Base-by-base conservation (phyloP, 2,113 vertebrate species). In the Centropus bengalensis region DNA sequence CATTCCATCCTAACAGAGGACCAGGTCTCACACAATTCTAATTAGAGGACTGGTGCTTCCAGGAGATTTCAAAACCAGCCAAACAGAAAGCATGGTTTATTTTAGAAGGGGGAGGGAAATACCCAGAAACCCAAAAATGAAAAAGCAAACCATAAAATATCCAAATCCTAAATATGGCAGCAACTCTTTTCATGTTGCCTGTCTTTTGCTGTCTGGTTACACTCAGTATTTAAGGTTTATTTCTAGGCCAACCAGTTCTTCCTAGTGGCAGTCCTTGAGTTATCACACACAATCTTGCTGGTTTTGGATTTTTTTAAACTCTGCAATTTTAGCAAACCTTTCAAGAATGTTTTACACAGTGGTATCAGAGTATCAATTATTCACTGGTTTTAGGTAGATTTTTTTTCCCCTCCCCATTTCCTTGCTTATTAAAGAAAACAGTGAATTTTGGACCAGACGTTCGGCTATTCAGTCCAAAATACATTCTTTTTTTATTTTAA, bases 361-460 rank as follows among this genome's bases (percentile, higher is more conserved):
- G 67, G 44, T 92, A 78, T 86, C 88, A 73, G 58, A 92, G 32
- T 90, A 83, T 84, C 77, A 94, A 36, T 89, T 93, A 82, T 82
- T 78, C 45, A 78, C n/a, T 89, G 14, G 1, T 86, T 74, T 74
- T 79, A 67, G 63, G 70, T 82, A 64, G 45, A 64, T 80, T 91
- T 94, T 93, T 79, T 91, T 94, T 91, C 70, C 73, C 51, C 84
- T 58, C 47, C 49, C 47, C 21, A 86, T 88, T 95, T 94, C 82
- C 52, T 94, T 78, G 47, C 76, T 93, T 94, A 78, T 96, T 79
- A 91, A 96, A 92, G 85, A 94, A 93, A 96, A 80, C 74, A 96
- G 55, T 0, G 1, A 60, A 81, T 75, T 93, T 96, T 94, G 75
- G 87, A 91, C 55, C 83, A 93, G 79, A 63, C 87, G 52, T 91